Conservation (phyloP, 2,113 vertebrate species). For the Camelus bactrianus region DNA sequence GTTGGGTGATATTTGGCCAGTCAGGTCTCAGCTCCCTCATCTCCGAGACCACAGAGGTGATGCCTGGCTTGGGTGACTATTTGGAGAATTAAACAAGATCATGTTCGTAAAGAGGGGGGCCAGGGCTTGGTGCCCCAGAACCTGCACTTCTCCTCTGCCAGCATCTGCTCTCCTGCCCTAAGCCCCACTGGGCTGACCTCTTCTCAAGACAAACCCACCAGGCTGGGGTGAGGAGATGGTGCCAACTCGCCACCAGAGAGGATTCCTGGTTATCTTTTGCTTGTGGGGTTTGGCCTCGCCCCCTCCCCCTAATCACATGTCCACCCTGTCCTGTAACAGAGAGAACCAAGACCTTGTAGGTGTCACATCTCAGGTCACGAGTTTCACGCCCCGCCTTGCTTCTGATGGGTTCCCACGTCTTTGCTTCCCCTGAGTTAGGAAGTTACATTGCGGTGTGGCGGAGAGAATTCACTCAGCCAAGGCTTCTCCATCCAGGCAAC, state of each 20-base stretch:
- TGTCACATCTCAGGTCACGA: too few species aligned
- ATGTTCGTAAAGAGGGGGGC: neutral
- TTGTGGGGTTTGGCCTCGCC: neutral
- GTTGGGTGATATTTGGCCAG: neutral
- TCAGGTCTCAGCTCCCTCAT: neutral
- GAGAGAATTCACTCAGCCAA: neutral
- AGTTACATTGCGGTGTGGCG: neutral
- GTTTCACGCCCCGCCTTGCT: neutral
- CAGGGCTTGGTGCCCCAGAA: neutral
- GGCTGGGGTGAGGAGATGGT: neutral
- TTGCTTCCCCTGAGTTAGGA: neutral
- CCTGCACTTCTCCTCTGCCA: neutral
- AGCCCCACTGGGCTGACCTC: neutral
- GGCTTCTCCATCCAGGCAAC: neutral
- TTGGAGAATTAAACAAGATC: neutral
- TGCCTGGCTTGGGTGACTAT: neutral
- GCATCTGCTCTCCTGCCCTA: neutral
- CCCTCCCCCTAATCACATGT: too few species aligned
- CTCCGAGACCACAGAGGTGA: neutral
- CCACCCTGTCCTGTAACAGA: neutral
- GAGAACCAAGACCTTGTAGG: neutral
- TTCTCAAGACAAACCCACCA: neutral
- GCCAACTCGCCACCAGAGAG: fast-evolving
- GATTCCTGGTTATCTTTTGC: neutral
- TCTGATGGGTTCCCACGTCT: neutral